Percentiles rank a stretch among this genome's conserved stretches.
These are phyloP conservation scores for Pristionchus arcanus DNA, from an alignment of 2,888 invertebrate genomes.

Conservation along the genomic window DNA sequence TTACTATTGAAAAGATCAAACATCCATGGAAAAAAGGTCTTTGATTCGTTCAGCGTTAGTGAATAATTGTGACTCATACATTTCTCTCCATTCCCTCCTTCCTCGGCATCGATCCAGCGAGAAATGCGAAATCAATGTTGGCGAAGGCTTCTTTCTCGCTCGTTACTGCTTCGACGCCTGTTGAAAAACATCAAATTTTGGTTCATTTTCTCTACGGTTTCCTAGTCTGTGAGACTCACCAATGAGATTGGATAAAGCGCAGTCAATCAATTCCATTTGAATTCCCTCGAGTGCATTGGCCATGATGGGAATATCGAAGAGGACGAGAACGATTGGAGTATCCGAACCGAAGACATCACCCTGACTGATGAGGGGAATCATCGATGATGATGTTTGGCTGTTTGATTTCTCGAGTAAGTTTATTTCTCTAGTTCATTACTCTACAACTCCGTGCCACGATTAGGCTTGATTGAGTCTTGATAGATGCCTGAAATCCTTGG, in stretches of 20 bases:
- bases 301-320: slow-evolving; percentile 96
- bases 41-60: neutral
- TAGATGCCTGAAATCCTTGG: too few species aligned
- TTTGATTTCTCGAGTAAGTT: too few species aligned
- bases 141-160: slow-evolving; percentile 93
- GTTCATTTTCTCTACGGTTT: neutral
- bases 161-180: slow-evolving; percentile 89
- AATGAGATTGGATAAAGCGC: slow-evolving; percentile 91
- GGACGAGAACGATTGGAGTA: slow-evolving; percentile 88
- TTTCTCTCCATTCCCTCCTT: slow-evolving; percentile 98
- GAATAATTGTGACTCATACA: slow-evolving; percentile 58
- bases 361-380: slow-evolving; percentile 11
- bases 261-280: slow-evolving; percentile 96
- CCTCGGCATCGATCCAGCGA: slow-evolving; percentile 98
- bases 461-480: too few species aligned
- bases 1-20: too few species aligned
- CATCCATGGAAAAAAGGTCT: too few species aligned
- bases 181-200: neutral
- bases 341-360: slow-evolving; percentile 67
- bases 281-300: slow-evolving; percentile 96
- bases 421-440: too few species aligned
- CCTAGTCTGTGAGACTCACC: slow-evolving; percentile 81
- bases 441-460: too few species aligned
- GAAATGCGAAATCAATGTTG: slow-evolving; percentile 94
- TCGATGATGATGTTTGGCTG: neutral